A percentile compares a stretch with the other conserved stretches of the same genome.
Conservation (phyloP, 2,113 vertebrate genomes). For the Nibea albiflora region DNA sequence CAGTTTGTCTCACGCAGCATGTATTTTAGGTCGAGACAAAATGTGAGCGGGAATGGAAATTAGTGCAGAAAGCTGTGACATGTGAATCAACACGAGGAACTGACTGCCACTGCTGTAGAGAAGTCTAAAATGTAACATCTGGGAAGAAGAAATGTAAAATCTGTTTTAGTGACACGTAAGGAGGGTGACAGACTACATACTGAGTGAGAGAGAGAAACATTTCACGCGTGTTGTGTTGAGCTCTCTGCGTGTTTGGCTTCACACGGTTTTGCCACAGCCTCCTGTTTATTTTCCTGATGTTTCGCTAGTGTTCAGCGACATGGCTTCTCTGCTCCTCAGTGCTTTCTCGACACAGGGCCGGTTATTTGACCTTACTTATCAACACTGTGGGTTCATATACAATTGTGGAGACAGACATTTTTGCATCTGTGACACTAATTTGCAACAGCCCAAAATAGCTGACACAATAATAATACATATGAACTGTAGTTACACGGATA, state of each 20-base stretch:
- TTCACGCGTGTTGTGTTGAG: neutral
- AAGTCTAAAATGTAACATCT: neutral
- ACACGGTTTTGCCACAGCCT: neutral
- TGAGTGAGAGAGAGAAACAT: neutral
- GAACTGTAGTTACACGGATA: too few species aligned
- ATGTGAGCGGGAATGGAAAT: neutral
- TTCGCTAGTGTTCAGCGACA: neutral
- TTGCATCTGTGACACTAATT: neutral
- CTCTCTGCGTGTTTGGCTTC: too few species aligned
- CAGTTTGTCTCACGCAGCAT: neutral
- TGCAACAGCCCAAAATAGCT: neutral
- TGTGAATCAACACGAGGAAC: neutral
- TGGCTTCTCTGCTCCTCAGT: neutral
- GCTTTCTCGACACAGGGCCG: neutral
- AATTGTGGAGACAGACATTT: neutral
- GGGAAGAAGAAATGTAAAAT: neutral
- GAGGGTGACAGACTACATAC: neutral
- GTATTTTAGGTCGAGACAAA: neutral
- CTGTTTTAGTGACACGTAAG: neutral
- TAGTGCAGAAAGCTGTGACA: neutral
- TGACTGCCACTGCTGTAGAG: neutral
- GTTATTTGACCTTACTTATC: neutral
- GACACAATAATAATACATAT: neutral
- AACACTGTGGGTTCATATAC: neutral
- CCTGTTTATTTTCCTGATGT: neutral